A percentile compares a stretch with the other conserved stretches of the same genome.
These are phyloP conservation scores for Perizoma flavofasciatum DNA, from an alignment of 2,888 invertebrate genomes.

Conservation along the genomic window DNA sequence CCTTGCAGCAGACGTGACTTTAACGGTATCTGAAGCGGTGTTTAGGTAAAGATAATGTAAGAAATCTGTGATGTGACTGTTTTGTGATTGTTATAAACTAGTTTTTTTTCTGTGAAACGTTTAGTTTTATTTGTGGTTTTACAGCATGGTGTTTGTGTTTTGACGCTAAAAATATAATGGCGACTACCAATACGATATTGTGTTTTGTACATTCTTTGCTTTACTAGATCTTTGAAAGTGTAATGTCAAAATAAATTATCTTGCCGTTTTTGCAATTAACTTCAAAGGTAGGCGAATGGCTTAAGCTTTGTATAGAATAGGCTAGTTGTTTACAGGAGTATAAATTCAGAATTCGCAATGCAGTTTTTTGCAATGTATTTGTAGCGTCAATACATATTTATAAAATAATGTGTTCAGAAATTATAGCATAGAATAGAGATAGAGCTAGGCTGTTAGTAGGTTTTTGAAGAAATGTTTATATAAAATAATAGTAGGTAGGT, in stretches of 20 bases:
- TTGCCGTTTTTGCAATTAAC: slow-evolving; percentile 12
- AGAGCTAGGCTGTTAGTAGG: slow-evolving; percentile 2
- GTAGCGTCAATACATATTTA: slow-evolving; percentile 7
- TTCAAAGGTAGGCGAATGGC: slow-evolving; percentile 27
- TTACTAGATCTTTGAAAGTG: slow-evolving; percentile 11
- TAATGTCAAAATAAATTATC: slow-evolving; percentile 6
- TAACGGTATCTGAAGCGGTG: slow-evolving; percentile 35
- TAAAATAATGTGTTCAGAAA: slow-evolving; percentile 4
- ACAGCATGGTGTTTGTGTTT: slow-evolving; percentile 36
- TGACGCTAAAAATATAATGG: slow-evolving; percentile 4
- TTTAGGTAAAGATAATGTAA: slow-evolving; percentile 32
- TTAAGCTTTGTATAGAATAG: slow-evolving; percentile 30
- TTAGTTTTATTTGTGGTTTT: slow-evolving; percentile 40
- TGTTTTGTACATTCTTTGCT: slow-evolving; percentile 8
- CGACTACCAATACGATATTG: not conserved
- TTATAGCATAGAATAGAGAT: not conserved
- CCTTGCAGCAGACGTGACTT: slow-evolving; percentile 39
- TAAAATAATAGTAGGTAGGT: slow-evolving; percentile 8
- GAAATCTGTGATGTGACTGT: slow-evolving; percentile 35
- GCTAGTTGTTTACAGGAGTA: slow-evolving; percentile 7
- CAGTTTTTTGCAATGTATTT: slow-evolving; percentile 9
- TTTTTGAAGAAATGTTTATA: not conserved
- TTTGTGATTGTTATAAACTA: slow-evolving; percentile 37
- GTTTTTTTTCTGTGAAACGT: slow-evolving; percentile 39
- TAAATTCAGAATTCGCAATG: not conserved